Base-by-base conservation (phyloP, 1,140 invertebrate genomes). In the Caerostris darwini region DNA sequence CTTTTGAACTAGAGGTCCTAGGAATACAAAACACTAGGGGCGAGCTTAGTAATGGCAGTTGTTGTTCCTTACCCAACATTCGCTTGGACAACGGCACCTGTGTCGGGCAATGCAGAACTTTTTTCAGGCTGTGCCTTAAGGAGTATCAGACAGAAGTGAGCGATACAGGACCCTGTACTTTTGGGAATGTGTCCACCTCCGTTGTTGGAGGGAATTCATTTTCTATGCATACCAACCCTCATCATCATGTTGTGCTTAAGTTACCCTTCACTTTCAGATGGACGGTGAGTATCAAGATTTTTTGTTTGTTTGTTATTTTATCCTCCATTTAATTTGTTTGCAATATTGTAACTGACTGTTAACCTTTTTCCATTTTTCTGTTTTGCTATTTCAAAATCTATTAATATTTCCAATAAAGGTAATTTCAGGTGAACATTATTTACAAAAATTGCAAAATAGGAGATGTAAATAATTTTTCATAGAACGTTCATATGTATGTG, bases 1-100 rank as follows among this genome's bases (percentile, higher is more conserved):
- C 97, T 96, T 98, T 99, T 97, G 98, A 99, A 97, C 97, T 99
- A 95, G 98, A 98, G 97, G 98, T 98, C 96, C 97, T 98, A 95
- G 98, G 98, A 96, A 97, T 98, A 96, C 97, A 97, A 96, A 99
- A 99, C 97, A 97, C 97, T 95, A 97, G 98, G 94, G 98, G 98
- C 95, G 97, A 98, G 96, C 96, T 98, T 95, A 97, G 97, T 94
- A 97, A 97, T 95, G 98, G 98, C 95, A 97, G 97, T 95, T 99
- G 98, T 96, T 99, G 98, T 96, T 97, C 97, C 8, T 95, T 95
- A 17, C 58, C 54, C 10, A 67, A 90, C 59, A 14, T 53, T 17
- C n/a, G 93, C 10, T n/a, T 81, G 19, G 81, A 92, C 19, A 88
- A 94, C 58, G 93, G 59, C 17, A 89, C 90, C 5, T 97, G 97